Percentiles rank a stretch among this genome's conserved stretches.
Evolutionary conservation across 1,140 invertebrate genomes (phyloP).

Genomic region (Bicyclus anynana): DNA sequence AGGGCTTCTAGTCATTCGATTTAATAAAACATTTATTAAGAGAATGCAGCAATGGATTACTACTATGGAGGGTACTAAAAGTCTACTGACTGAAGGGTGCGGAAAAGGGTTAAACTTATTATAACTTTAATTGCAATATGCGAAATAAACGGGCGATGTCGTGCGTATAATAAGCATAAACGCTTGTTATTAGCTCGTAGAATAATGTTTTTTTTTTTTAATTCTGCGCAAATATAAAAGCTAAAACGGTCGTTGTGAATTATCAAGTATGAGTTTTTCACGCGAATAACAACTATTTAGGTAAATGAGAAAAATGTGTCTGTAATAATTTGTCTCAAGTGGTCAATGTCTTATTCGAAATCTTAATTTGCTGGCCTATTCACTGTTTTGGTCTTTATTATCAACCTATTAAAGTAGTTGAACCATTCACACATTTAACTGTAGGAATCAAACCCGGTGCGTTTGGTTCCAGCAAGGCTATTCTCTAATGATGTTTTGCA

Average conservation of each 20-base stretch:
- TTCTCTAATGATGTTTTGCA: no score
- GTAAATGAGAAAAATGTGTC: no score
- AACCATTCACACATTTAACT: no score
- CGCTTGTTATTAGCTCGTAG: background rate
- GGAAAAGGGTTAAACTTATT: background rate
- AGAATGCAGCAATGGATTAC: slow-evolving; percentile 12
- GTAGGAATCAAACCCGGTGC: no score
- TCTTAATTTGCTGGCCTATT: no score
- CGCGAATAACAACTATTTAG: no score
- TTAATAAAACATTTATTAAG: slow-evolving; percentile 22
- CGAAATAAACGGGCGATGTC: slow-evolving; percentile 3
- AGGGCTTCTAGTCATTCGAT: slow-evolving; percentile 25
- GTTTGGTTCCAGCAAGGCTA: no score
- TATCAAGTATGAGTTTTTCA: background rate
- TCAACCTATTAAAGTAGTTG: no score
- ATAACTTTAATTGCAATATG: slow-evolving; percentile 8
- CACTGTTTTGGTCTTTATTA: no score
- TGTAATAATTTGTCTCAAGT: no score
- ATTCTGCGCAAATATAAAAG: slow-evolving; percentile 2
- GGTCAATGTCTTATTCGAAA: no score
- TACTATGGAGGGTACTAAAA: background rate
- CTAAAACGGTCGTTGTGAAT: background rate
- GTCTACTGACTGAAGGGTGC: background rate
- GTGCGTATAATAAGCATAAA: slow-evolving; percentile 10
- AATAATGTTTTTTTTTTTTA: slow-evolving; percentile 1